phyloP scores from a whole-genome alignment of 2,888 invertebrate genomes.

The Pimpla rufipes region DNA sequence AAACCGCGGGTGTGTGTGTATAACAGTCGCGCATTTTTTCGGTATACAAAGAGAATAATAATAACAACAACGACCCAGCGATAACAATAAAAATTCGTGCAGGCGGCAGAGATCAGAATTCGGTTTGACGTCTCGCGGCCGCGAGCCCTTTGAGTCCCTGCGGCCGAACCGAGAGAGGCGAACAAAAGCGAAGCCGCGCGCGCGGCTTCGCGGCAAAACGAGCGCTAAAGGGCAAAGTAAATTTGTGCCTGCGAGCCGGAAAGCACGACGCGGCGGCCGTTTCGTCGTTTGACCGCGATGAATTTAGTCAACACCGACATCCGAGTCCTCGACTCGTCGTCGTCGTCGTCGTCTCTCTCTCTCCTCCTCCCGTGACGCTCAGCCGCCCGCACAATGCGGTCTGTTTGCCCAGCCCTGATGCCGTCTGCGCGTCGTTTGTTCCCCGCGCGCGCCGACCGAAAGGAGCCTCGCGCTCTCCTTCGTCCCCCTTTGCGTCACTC shows the following conservation, averaged over 20 bases:
- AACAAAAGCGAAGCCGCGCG: too few relatives aligned
- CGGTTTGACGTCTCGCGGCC: background rate
- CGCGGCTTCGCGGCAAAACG: background rate
- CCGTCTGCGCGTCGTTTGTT: conserved; percentile 30
- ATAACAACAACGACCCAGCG: too few relatives aligned
- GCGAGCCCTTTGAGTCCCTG: background rate
- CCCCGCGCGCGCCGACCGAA: conserved; percentile 41
- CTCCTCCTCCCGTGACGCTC: background rate
- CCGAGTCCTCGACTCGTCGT: conserved; percentile 65
- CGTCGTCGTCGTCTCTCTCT: background rate
- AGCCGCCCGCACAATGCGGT: conserved; percentile 30
- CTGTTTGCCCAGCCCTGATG: conserved; percentile 62
- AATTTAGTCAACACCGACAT: conserved; percentile 60
- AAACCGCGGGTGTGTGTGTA: too few relatives aligned
- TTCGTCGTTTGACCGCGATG: conserved; percentile 2
- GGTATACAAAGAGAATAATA: background rate
- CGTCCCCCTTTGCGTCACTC: background rate
- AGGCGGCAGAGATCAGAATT: too few relatives aligned
- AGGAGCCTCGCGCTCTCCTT: background rate
- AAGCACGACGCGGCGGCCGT: background rate
- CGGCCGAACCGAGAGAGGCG: too few relatives aligned
- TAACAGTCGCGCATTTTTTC: background rate
- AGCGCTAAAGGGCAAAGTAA: background rate
- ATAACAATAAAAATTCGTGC: too few relatives aligned
- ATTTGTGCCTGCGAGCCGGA: background rate